These are phyloP conservation scores for Azorinus chamasolen DNA, from an alignment of 2,888 invertebrate genomes.

Conservation along the genomic window DNA sequence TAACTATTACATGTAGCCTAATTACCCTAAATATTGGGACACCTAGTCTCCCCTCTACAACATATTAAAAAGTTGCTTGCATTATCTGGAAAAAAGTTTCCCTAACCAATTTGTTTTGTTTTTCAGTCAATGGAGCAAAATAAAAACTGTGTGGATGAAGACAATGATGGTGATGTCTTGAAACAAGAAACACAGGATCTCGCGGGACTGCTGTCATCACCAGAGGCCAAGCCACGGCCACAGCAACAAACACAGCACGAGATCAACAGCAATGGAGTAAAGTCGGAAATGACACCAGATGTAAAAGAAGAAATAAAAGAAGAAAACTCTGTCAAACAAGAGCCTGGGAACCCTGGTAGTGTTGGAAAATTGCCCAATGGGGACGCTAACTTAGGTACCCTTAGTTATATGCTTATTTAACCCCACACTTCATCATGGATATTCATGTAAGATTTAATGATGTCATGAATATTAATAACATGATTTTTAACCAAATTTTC, in stretches of 20 bases:
- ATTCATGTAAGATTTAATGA: too few relatives aligned
- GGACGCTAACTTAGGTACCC: conserved; percentile 55
- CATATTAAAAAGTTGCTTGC: too few relatives aligned
- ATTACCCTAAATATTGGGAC: too few relatives aligned
- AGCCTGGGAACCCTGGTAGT: conserved; percentile 54
- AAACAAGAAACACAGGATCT: conserved; percentile 63
- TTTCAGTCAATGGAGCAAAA: conserved; percentile 62
- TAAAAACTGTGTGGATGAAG: conserved; percentile 53
- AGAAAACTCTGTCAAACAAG: conserved; percentile 62
- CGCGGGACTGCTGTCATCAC: conserved; percentile 57
- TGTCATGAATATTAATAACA: too few relatives aligned
- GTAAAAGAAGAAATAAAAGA: conserved; percentile 80
- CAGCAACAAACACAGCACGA: too few relatives aligned
- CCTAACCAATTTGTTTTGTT: not conserved
- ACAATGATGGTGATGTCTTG: conserved; percentile 60
- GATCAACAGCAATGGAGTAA: conserved; percentile 69
- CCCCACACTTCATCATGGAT: too few relatives aligned
- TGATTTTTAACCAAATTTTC: too few relatives aligned
- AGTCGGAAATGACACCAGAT: conserved; percentile 68
- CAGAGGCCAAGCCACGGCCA: conserved; percentile 50
- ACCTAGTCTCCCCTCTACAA: too few relatives aligned
- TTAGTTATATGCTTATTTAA: too few relatives aligned
- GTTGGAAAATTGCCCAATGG: conserved; percentile 65
- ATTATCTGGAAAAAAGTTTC: not conserved
- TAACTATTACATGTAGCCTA: too few relatives aligned